These are phyloP conservation scores for Xiphorhynchus elegans DNA, from an alignment of 2,113 vertebrate genomes.

Conservation along the genomic window DNA sequence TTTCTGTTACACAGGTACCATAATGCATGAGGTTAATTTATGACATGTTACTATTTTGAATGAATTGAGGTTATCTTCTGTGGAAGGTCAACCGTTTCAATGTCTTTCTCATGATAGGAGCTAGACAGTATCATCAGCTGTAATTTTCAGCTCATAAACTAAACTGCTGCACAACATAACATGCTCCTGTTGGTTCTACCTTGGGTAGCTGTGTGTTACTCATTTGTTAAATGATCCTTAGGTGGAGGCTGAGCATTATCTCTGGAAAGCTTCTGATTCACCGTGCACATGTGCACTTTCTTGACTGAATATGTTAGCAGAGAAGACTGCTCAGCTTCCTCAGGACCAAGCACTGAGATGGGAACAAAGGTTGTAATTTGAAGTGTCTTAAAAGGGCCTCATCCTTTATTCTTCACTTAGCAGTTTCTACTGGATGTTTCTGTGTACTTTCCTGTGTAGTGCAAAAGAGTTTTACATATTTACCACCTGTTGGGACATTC, in stretches of 20 bases:
- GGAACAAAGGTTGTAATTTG: neutral
- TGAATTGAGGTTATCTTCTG: conserved; percentile 40
- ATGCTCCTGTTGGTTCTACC: neutral
- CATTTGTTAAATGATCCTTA: neutral
- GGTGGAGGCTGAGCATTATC: neutral
- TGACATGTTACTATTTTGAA: neutral
- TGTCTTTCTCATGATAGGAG: conserved; percentile 23
- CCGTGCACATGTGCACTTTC: rapidly evolving
- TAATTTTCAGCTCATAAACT: neutral
- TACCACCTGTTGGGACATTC: neutral
- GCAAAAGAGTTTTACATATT: neutral
- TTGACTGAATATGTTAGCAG: neutral
- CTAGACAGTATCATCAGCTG: conserved; percentile 23
- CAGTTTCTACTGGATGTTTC: neutral
- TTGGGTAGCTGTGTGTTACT: neutral
- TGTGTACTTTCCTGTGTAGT: neutral
- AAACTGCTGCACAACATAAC: neutral
- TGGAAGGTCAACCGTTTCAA: conserved; percentile 19
- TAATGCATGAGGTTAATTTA: neutral
- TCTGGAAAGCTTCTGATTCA: neutral
- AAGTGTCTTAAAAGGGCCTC: neutral
- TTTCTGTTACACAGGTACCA: conserved; percentile 37
- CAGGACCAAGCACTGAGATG: neutral
- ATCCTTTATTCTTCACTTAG: neutral
- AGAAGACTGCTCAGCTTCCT: neutral